Base-by-base conservation (phyloP, 1,140 invertebrate species). In the Danaus plexippus region DNA sequence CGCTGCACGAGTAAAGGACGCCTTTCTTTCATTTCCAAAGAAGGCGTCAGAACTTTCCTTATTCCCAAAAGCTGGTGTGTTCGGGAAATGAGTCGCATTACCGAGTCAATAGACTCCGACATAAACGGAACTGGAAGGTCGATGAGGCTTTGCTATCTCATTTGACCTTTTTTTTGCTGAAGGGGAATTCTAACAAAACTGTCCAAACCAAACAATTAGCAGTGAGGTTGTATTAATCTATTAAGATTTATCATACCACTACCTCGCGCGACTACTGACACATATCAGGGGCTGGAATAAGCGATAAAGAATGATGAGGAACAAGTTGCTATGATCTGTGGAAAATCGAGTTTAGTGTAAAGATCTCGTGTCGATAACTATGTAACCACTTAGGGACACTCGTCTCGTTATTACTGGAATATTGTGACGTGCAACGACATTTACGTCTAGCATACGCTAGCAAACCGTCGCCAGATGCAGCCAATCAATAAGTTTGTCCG, bases 61-160 rank as follows among this genome's bases (percentile, higher is more conserved):
- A 79, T 83, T 73, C 65, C 70, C 67, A 58, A 73, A 65, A 75
- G 69, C 68, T 71, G 72, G 71, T 73, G 59, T 71, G 69, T 79
- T 76, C 71, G 75, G 79, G 77, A 81, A 83, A 83, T 83, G 78
- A 77, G 72, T 71, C 72, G 77, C 74, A 80, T 85, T 85, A 85
- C 73, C 13, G 70, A 76, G 71, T 78, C 76, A 76, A 81, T 80
- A 77, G 75, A 71, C 59, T 71, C 57, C 68, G 69, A 64, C 52
- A 65, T 69, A 69, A 76, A 70, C 66, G 63, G 71, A 77, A 73
- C 66, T 59, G 59, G 64, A 67, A 72, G 67, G 64, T 61, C 47
- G 57, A 67, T 53, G 52, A 56, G 56, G 45, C 51, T 44, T 58
- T 32, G 15, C 51, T 63, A 57, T 64, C 59, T 49, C 52, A 43